Evolutionary conservation across 2,797 vertebrate genomes (phyloP).

Genomic region (Eremophila alpestris): DNA sequence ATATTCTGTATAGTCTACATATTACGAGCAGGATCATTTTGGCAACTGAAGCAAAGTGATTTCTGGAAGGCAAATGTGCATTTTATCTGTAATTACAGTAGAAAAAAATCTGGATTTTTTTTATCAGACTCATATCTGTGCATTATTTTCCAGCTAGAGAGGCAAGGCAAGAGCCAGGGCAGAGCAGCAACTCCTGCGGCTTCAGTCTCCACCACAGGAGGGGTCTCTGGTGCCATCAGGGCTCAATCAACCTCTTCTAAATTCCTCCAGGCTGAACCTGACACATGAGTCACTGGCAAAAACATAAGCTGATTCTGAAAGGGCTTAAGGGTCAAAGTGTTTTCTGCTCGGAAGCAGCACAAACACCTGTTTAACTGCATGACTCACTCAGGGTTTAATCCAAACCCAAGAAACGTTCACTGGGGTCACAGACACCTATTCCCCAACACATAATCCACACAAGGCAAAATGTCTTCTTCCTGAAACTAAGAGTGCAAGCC

Average conservation of each 20-base stretch:
- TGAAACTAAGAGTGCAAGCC: neutral
- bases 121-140: neutral
- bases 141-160: neutral
- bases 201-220: neutral
- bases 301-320: neutral
- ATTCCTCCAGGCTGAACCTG: neutral
- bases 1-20: neutral
- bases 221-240: neutral
- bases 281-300: neutral
- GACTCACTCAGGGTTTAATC: neutral
- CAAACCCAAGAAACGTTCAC: neutral
- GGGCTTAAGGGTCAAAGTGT: neutral
- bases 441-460: neutral
- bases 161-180: fast-evolving
- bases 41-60: neutral
- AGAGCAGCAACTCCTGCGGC: neutral
- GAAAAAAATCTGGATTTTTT: neutral
- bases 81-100: neutral
- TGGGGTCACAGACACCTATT: neutral
- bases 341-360: neutral
- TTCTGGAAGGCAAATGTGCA: neutral
- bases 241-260: neutral
- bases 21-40: fast-evolving
- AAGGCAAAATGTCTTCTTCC: neutral
- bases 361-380: neutral